Base-by-base conservation (phyloP, 2,888 invertebrate genomes). In the Lordiphosa fenestrarum region DNA sequence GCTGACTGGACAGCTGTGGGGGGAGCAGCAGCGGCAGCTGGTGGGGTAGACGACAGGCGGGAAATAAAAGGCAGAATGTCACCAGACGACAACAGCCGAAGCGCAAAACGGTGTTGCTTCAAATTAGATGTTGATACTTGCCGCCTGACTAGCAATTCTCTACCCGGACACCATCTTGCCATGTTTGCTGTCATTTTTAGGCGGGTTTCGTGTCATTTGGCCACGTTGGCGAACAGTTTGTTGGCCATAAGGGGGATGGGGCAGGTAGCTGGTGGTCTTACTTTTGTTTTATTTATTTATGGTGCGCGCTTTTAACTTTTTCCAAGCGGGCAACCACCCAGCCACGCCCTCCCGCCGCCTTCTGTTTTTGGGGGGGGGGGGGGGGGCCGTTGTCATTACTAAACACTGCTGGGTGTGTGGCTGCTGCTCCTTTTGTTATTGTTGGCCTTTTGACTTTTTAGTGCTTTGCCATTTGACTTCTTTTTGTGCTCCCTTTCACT, bases 361-460 rank as follows among this genome's bases (percentile, higher is more conserved):
- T 7, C 7, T 63, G 54, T 49, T 60, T 51, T 53, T 71, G 19
- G 19, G 19, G 19, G 19, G 19, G 3, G 41, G 42, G 42, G 41
- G 6, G 23, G 5, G 6, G 42, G 39, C 60, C 48, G 53, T 52
- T 70, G 71, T 57, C 71, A 71, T 77, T 77, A 74, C 82, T 69
- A 64, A 67, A 62, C 63, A 50, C 56, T 63, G 57, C 44, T 15
- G 63, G 52, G 42, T 56, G 46, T 37, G 39, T 23, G 19, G 19
- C 42, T 57, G 61, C 38, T 19, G 19, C 19, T 19, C 19, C 19
- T 19, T 19, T 19, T 19, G 19, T 19, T 19, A 4, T 19, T 53
- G 53, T 53, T 74, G 75, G 80, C 80, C 73, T 82, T 77, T 82
- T 64, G 83, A 82, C 76, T 82, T 80, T 78, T 82, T 75, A 78